phyloP scores from a whole-genome alignment of 2,113 vertebrate species.

The Orcinus orca region DNA sequence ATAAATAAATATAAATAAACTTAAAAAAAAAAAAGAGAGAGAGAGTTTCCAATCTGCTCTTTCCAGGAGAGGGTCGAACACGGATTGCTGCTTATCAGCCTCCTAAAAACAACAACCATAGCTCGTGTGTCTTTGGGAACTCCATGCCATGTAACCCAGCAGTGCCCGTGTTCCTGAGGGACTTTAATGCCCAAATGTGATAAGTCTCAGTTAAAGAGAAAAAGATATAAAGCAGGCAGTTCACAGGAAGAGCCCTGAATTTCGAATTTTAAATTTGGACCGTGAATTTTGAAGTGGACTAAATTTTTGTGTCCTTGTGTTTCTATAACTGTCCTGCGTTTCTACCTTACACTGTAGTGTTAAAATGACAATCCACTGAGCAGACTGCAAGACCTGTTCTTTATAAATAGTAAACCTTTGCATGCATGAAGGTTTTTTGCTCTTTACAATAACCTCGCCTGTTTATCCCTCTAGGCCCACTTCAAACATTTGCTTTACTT shows the following conservation, averaged over 20 bases:
- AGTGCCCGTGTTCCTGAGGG: not conserved
- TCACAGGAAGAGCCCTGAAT: not conserved
- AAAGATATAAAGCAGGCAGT: not conserved
- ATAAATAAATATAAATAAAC: too few species aligned
- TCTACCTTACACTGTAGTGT: too few species aligned
- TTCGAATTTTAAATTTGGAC: not conserved
- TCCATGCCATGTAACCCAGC: not conserved
- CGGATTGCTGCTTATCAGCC: not conserved
- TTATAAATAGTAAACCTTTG: not conserved
- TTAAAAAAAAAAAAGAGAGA: not conserved
- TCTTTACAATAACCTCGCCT: not conserved
- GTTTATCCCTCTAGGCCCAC: not conserved
- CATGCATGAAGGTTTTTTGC: not conserved
- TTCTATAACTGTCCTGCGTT: fast-evolving
- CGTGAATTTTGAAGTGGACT: not conserved
- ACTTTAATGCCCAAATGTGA: not conserved
- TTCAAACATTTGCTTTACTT: not conserved
- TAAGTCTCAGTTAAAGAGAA: not conserved
- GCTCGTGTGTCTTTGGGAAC: not conserved
- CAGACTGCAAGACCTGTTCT: not conserved
- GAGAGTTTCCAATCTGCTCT: not conserved
- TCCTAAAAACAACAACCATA: fast-evolving
- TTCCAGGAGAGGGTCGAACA: not conserved
- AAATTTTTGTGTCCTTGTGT: not conserved
- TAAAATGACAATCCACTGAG: fast-evolving